These are phyloP conservation scores for Eurystomus glaucurus DNA, from an alignment of 2,797 vertebrate species.

Conservation along the genomic window DNA sequence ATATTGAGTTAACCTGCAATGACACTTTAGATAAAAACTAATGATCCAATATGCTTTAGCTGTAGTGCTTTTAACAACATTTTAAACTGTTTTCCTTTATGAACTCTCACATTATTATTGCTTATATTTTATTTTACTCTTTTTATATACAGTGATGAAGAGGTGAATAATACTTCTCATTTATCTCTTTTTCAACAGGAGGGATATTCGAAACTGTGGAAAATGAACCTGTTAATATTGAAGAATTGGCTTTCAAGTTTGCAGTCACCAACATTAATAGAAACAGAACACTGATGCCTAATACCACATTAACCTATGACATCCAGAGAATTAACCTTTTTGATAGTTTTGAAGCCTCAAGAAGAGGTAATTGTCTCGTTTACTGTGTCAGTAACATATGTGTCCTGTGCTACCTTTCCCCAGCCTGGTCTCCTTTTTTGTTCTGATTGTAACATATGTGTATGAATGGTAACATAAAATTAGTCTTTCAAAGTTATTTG, in stretches of 20 bases:
- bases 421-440: background rate
- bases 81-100: background rate
- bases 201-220: slow-evolving; percentile 99
- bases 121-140: background rate
- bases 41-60: background rate
- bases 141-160: background rate
- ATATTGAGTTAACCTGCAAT: background rate
- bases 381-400: background rate
- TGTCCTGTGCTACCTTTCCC: background rate
- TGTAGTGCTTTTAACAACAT: background rate
- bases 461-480: background rate
- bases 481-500: background rate
- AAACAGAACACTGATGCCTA: slow-evolving; percentile 98
- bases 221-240: slow-evolving; percentile 95
- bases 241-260: slow-evolving; percentile 99
- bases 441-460: background rate
- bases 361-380: slow-evolving; percentile 89
- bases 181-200: slow-evolving; percentile 86
- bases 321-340: slow-evolving; percentile 99
- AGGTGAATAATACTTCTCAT: slow-evolving; percentile 46
- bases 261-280: slow-evolving; percentile 97
- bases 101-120: background rate
- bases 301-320: slow-evolving; percentile 98
- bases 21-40: background rate
- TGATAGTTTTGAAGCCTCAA: slow-evolving; percentile 98